Conservation (phyloP, 1,140 invertebrate species). For the Sogatella furcifera region DNA sequence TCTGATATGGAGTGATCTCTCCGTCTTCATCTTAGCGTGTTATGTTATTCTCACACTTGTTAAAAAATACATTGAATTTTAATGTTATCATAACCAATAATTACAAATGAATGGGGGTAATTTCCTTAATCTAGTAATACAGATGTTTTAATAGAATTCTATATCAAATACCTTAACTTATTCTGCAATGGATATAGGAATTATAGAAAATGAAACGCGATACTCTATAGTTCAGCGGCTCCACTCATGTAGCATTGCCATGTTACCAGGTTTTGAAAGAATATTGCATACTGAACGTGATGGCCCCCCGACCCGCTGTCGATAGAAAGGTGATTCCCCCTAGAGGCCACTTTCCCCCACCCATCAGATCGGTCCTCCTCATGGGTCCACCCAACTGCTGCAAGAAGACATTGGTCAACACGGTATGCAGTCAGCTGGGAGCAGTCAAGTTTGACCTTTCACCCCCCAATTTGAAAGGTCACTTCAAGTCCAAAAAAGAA, state of each 20-base stretch:
- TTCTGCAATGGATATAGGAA: too few species aligned
- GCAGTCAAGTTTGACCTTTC: not conserved
- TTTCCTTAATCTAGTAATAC: too few species aligned
- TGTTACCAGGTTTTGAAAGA: not conserved
- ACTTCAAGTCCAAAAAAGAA: not conserved
- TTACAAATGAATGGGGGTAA: too few species aligned
- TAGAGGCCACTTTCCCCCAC: not conserved
- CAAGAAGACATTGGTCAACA: not conserved
- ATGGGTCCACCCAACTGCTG: not conserved
- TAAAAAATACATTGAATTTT: too few species aligned
- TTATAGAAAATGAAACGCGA: too few species aligned
- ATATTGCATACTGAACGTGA: not conserved
- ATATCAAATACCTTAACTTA: too few species aligned
- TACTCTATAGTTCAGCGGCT: too few species aligned
- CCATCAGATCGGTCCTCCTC: not conserved
- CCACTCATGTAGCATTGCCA: not conserved
- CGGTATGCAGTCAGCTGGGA: not conserved
- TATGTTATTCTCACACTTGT: too few species aligned
- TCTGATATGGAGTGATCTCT: too few species aligned
- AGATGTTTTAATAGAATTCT: too few species aligned
- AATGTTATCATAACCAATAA: too few species aligned
- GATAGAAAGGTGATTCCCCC: not conserved
- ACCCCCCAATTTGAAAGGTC: not conserved
- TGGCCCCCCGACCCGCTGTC: not conserved
- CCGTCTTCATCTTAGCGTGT: too few species aligned